These are phyloP conservation scores for Pygoscelis adeliae DNA, from an alignment of 2,113 vertebrate genomes.

Conservation along the genomic window DNA sequence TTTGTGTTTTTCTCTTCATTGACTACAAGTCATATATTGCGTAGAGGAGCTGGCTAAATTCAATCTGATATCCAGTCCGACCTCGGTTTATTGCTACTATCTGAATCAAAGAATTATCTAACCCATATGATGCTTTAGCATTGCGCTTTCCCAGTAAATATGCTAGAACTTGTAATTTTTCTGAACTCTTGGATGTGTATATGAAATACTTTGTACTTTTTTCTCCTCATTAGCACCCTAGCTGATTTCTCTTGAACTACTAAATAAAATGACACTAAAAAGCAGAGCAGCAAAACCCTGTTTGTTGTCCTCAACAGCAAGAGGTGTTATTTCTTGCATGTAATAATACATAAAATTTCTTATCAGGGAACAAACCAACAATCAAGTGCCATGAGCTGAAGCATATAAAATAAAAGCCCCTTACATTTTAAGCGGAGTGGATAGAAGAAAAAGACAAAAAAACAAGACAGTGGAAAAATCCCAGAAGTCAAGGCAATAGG, in stretches of 20 bases:
- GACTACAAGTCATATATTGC: not conserved
- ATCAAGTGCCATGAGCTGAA: not conserved
- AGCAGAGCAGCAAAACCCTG: not conserved
- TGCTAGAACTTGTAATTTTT: not conserved
- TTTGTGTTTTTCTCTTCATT: not conserved
- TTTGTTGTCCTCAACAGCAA: not conserved
- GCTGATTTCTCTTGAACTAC: slow-evolving; percentile 1
- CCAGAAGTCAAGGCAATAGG: not conserved
- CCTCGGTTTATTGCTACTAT: not conserved
- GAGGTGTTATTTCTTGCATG: not conserved
- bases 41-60: not conserved
- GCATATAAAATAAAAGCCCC: not conserved
- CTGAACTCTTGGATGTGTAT: not conserved
- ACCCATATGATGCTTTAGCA: not conserved
- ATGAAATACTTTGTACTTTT: not conserved
- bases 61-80: not conserved
- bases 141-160: not conserved
- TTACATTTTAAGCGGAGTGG: not conserved
- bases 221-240: not conserved
- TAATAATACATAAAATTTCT: not conserved
- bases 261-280: not conserved
- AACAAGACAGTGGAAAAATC: not conserved
- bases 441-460: not conserved
- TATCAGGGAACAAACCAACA: not conserved
- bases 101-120: not conserved